Conservation (phyloP, 2,888 invertebrate genomes). For the Lochmaea capreae region DNA sequence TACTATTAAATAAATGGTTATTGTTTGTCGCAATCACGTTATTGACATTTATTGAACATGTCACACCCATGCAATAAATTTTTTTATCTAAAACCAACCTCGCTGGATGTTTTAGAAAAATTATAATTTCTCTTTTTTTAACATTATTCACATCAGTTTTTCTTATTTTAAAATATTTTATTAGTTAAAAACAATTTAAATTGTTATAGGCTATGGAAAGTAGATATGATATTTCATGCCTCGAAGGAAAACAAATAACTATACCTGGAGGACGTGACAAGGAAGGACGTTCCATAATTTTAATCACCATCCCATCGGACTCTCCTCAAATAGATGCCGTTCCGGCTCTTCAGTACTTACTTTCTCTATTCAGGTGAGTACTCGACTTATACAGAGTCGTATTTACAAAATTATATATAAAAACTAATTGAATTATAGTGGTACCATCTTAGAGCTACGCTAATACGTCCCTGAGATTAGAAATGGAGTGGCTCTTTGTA, state of each 20-base stretch:
- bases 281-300: constrained; percentile 73
- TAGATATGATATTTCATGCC: constrained; percentile 63
- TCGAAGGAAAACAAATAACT: constrained; percentile 72
- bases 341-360: constrained; percentile 66
- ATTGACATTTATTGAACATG: neutral
- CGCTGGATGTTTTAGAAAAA: neutral
- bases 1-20: neutral
- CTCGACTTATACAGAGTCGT: constrained; percentile 1
- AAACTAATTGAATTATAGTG: no score
- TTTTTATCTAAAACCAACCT: neutral
- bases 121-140: neutral
- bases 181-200: neutral
- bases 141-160: no score
- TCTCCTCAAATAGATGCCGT: constrained; percentile 66
- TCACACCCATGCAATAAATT: neutral
- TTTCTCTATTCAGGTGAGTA: constrained; percentile 69
- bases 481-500: no score
- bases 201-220: constrained; percentile 67
- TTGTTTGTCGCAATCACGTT: neutral
- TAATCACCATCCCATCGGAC: constrained; percentile 73
- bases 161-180: no score
- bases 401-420: neutral
- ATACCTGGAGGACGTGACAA: constrained; percentile 77
- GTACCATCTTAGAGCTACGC: no score
- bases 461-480: no score